Conservation (phyloP, 2,113 vertebrate genomes). For the Gymnorhina tibicen region DNA sequence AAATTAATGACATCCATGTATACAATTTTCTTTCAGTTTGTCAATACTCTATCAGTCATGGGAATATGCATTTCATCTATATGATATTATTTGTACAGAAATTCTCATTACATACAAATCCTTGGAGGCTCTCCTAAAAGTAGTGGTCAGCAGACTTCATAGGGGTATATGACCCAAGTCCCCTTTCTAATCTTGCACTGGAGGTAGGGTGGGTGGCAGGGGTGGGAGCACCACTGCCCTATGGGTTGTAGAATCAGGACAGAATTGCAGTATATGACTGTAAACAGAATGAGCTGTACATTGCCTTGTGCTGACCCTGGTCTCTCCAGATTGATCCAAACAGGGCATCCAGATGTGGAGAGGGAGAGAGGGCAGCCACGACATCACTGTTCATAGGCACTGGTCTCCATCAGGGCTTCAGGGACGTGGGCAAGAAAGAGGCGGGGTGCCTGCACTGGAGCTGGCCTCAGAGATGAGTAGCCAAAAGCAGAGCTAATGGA, state of each 20-base stretch:
- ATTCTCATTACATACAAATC: background rate
- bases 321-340: background rate
- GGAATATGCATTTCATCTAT: background rate
- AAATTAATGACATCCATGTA: background rate
- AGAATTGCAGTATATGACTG: background rate
- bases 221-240: rapidly evolving
- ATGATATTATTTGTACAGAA: background rate
- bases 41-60: background rate
- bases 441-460: background rate
- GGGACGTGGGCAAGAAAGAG: background rate
- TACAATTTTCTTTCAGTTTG: background rate
- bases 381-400: rapidly evolving
- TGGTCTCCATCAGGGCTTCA: background rate
- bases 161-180: rapidly evolving
- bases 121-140: background rate
- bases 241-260: background rate
- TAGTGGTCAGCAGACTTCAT: background rate
- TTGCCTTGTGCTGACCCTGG: rapidly evolving
- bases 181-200: background rate
- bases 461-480: background rate
- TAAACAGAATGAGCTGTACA: rapidly evolving
- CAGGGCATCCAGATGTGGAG: rapidly evolving
- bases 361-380: rapidly evolving
- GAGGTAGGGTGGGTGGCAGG: rapidly evolving
- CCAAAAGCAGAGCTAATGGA: background rate